Base-by-base conservation (phyloP, 2,113 vertebrate species). In the Plotosus lineatus region DNA sequence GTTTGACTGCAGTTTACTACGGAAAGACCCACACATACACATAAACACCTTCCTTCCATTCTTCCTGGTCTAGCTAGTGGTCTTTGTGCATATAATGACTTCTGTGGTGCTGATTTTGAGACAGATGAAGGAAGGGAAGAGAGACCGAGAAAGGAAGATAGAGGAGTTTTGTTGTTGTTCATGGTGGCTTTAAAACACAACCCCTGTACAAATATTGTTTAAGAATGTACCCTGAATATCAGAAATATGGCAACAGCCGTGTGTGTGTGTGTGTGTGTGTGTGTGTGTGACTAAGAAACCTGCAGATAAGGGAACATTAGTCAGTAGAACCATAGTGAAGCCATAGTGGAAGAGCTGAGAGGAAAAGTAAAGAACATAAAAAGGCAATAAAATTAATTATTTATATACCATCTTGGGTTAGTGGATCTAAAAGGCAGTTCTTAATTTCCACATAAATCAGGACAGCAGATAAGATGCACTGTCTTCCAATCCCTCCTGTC, bases 341-440 rank as follows among this genome's bases (percentile, higher is more conserved):
- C 28, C n/a, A n/a, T n/a, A n/a, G n/a, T n/a, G n/a, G n/a, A 48
- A 48, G 44, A 31, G 26, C 11, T 69, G n/a, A n/a, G n/a, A n/a
- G n/a, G n/a, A n/a, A n/a, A n/a, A n/a, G n/a, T n/a, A n/a, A n/a
- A 65, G 61, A 21, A 66, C 21, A 40, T 6, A n/a, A n/a, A n/a
- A n/a, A n/a, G n/a, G 23, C 23, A 28, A 11, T 60, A 60, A 60
- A 58, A 76, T 75, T n/a, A 38, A 40, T 19, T 76, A 55, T 58
- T 60, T 76, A 76, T 55, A 75, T 75, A 56, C 53, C 73, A 44
- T 53, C 38, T 44, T 33, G 53, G 46, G 60, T 66, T 31, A 78
- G 60, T 38, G 76, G 33, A 38, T 53, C 33, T 38, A 50, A 40
- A 60, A 66, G 77, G 53, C 7, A 60, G 33, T 14, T n/a, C 46